Evolutionary conservation across 2,888 invertebrate genomes (phyloP).

Genomic region (Macrosoma leucophasiata): DNA sequence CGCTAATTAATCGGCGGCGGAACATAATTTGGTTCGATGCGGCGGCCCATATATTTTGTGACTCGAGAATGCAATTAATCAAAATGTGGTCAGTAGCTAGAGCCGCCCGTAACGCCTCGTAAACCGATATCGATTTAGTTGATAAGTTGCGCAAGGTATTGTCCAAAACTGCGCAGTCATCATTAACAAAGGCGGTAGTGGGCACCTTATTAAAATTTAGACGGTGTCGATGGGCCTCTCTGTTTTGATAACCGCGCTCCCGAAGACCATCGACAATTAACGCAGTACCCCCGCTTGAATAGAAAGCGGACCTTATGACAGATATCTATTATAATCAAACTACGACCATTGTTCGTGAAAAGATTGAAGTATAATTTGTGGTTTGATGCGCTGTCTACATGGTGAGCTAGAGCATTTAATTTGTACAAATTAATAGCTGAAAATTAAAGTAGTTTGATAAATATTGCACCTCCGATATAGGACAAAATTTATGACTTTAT

Average conservation of each 20-base stretch:
- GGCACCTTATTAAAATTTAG: conserved; percentile 74
- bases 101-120: conserved; percentile 70
- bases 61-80: conserved; percentile 70
- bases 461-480: too few species aligned
- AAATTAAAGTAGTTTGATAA: too few species aligned
- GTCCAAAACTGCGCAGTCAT: conserved; percentile 65
- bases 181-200: conserved; percentile 70
- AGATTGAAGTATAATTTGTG: too few species aligned
- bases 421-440: too few species aligned
- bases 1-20: conserved; percentile 68
- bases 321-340: conserved; percentile 27
- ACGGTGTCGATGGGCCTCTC: conserved; percentile 63
- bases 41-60: conserved; percentile 38
- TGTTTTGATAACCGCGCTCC: conserved; percentile 70
- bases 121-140: conserved; percentile 73
- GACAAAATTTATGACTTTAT: too few species aligned
- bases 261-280: conserved; percentile 45
- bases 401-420: too few species aligned
- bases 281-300: conserved; percentile 39
- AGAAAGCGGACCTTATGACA: conserved; percentile 52
- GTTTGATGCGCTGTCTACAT: too few species aligned
- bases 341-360: too few species aligned
- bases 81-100: conserved; percentile 72
- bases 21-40: conserved; percentile 48
- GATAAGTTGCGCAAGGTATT: conserved; percentile 74